phyloP scores from a whole-genome alignment of 2,888 invertebrate genomes.

The Teinopalpus imperialis region DNA sequence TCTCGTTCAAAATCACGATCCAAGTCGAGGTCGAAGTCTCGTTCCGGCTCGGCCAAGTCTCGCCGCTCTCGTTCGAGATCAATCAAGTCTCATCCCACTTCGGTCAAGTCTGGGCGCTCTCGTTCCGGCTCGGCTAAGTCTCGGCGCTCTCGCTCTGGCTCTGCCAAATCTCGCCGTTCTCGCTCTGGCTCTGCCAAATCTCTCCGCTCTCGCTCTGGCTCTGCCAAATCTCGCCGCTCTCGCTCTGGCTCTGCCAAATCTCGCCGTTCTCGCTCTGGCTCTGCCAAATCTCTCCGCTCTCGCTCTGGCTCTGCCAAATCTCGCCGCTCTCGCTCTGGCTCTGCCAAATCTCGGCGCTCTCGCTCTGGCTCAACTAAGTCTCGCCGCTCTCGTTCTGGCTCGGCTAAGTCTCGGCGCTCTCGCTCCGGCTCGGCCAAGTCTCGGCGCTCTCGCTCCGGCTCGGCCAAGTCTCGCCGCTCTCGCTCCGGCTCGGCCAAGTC shows the following conservation, averaged over 20 bases:
- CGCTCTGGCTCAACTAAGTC: constrained; percentile 49
- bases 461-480: constrained; percentile 49
- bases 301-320: constrained; percentile 49
- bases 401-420: constrained; percentile 49
- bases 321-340: constrained; percentile 50
- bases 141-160: constrained; percentile 50
- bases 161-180: constrained; percentile 49
- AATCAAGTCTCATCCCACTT: constrained; percentile 48
- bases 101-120: constrained; percentile 49
- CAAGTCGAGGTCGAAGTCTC: constrained; percentile 43
- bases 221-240: constrained; percentile 49
- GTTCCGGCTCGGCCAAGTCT: constrained; percentile 48
- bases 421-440: constrained; percentile 49
- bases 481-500: constrained; percentile 49
- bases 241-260: constrained; percentile 49
- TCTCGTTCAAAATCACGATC: constrained; percentile 33
- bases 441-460: constrained; percentile 50
- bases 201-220: constrained; percentile 50
- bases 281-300: constrained; percentile 49
- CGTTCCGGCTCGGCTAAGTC: constrained; percentile 49
- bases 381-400: constrained; percentile 50
- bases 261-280: constrained; percentile 50
- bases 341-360: constrained; percentile 49
- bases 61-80: constrained; percentile 46
- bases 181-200: constrained; percentile 49